Base-by-base conservation (phyloP, 1,140 invertebrate genomes). In the Bacillus rossius region DNA sequence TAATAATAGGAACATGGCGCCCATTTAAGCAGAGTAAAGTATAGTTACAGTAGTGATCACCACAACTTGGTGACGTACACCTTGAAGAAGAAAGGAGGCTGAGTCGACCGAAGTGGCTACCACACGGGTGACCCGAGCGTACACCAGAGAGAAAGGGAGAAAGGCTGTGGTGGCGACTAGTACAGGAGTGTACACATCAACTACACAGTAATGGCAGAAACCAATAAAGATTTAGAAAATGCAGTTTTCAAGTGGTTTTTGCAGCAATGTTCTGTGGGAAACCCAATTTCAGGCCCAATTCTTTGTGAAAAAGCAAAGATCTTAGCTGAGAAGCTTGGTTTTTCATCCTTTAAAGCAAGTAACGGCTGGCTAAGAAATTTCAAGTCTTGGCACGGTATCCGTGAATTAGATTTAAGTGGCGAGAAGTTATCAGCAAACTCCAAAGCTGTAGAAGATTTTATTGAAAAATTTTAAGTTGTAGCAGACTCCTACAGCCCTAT, bases 291-390 rank as follows among this genome's bases (percentile, higher is more conserved):
- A 34, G 29, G 29, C 10, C n/a, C 47, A 5, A 49, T 49, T 25
- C 14, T 49, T n/a, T 49, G 47, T 49, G 47, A 25, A 49, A 49
- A 49, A 49, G 47, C 47, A 4, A 17, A 20, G 14, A 49, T 49
- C 14, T 8, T 49, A 22, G 14, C 14, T 49, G 5, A 49, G 26
- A 49, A 49, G 3, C 14, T 49, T 19, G 47, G 22, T 49, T 19
- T 3, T 17, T 17, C 22, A 22, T 19, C 19, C 47, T 49, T 49
- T 23, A 49, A 49, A 23, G 47, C 22, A 25, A 49, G 47, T n/a
- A 17, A 49, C 3, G 47, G 47, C 23, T 49, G 47, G 47, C 47
- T 49, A 20, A 19, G 47, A 49, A 49, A 49, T 49, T 49, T 20
- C 26, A 49, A 49, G 23, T 17, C 16, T 7, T 3, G 47, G 16